Base-by-base conservation (phyloP, 2,113 vertebrate species). In the Oncorhynchus tshawytscha region DNA sequence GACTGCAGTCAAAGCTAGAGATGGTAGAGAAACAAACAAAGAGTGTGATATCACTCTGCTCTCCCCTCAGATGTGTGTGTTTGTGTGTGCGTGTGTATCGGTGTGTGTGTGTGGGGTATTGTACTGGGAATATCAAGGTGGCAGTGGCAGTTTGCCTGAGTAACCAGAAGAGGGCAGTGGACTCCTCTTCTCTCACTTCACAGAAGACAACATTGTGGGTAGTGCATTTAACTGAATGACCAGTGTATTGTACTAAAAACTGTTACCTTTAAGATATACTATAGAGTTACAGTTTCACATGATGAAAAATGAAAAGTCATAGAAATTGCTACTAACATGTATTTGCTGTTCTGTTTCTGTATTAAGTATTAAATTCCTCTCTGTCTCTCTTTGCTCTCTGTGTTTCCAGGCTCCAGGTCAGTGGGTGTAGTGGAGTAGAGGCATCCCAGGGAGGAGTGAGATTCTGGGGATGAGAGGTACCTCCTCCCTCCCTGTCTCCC, bases 381-480 rank as follows among this genome's bases (percentile, higher is more conserved):
- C 22, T 34, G 72, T 71, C 18, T 57, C 6, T 31, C 29, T 59
- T 57, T 45, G 39, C 39, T 45, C 39, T 45, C 39, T 45, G 39
- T 45, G 39, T 45, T 5, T 51, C 22, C 78, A 2, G 27, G 78
- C 29, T 34, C 74, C 75, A 80, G 82, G 69, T 6, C 71, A n/a
- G n/a, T 29, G 18, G 24, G 16, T 31, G 16, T 18, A 39, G 51
- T 27, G 8, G 62, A 6, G 49, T 13, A 72, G 69, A 39, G 13
- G 59, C 74, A 2, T 49, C 60, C 27, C 25, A 48, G 72, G 83
- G 25, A 70, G 54, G 71, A 79, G 74, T 1, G 24, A 79, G 48
- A 39, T 79, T 75, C 82, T 88, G 87, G 68, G 83, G 85, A 92
- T 91, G 90, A 90, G 72, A 84, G 29, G 72, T 70, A 66, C 66